These are phyloP conservation scores for Nephila pilipes DNA, from an alignment of 1,140 invertebrate genomes.

Conservation along the genomic window DNA sequence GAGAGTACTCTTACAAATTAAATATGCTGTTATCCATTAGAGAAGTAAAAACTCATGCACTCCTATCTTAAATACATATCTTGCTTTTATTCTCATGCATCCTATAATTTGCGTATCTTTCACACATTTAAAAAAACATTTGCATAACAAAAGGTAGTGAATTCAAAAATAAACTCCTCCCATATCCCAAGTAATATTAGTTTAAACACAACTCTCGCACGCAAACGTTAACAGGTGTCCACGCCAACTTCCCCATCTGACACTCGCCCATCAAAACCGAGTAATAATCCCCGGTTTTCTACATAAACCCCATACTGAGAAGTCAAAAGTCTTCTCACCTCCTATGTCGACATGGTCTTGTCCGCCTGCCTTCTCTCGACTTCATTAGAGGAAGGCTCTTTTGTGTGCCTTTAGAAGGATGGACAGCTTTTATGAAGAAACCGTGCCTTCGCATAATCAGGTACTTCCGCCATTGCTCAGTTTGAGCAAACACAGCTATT, in stretches of 20 bases:
- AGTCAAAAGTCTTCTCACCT: not conserved
- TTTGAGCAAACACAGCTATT: constrained; percentile 49
- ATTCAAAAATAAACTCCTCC: not conserved
- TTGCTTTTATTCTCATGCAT: too few species aligned
- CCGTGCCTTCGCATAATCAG: constrained; percentile 58
- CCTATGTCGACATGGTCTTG: not conserved
- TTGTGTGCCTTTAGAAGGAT: constrained; percentile 9
- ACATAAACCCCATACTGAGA: not conserved
- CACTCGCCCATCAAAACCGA: not conserved
- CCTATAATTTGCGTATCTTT: too few species aligned
- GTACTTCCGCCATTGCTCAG: not conserved
- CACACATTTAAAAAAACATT: not conserved
- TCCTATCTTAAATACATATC: too few species aligned
- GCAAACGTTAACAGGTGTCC: not conserved
- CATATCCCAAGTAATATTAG: not conserved
- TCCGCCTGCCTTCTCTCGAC: not conserved
- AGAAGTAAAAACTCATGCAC: too few species aligned
- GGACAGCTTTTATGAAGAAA: constrained; percentile 54
- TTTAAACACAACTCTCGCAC: not conserved
- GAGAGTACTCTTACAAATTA: too few species aligned
- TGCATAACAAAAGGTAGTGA: not conserved
- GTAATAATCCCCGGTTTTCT: not conserved
- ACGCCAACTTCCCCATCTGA: not conserved
- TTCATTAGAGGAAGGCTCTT: constrained; percentile 21
- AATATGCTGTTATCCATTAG: too few species aligned